Conservation (phyloP, 2,113 vertebrate genomes). For the Camelus dromedarius region DNA sequence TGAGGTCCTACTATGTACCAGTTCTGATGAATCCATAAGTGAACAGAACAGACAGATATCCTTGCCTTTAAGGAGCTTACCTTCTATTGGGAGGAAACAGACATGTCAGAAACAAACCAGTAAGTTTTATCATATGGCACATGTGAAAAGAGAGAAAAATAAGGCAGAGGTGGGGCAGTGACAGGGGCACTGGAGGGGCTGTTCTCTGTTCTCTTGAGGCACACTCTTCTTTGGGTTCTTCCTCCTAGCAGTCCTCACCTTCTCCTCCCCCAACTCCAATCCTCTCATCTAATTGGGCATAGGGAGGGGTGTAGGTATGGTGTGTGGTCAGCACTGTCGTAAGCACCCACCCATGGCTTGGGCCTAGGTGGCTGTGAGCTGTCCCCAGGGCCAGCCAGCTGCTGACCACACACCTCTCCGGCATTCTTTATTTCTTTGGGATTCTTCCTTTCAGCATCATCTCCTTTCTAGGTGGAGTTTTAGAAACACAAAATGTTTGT, state of each 20-base stretch:
- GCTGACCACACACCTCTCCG: background rate
- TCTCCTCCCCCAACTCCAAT: background rate
- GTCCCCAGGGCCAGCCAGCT: background rate
- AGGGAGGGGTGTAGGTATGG: background rate
- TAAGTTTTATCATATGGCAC: background rate
- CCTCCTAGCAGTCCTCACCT: background rate
- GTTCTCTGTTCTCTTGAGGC: background rate
- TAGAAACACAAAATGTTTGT: background rate
- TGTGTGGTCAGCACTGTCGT: background rate
- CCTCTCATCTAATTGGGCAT: background rate
- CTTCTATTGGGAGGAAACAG: background rate
- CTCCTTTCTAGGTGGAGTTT: background rate
- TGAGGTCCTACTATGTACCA: background rate
- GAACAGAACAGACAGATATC: background rate
- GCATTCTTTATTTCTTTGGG: background rate
- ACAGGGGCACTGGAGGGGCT: background rate
- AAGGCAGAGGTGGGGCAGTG: too few species aligned
- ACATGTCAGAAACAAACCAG: background rate
- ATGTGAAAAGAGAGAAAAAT: background rate
- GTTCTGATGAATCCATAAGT: background rate
- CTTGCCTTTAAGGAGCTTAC: background rate
- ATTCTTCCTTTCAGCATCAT: background rate
- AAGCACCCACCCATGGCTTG: background rate
- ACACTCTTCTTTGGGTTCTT: background rate
- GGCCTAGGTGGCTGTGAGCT: background rate